Base-by-base conservation (phyloP, 2,888 invertebrate genomes). In the Ctenicera cuprea region DNA sequence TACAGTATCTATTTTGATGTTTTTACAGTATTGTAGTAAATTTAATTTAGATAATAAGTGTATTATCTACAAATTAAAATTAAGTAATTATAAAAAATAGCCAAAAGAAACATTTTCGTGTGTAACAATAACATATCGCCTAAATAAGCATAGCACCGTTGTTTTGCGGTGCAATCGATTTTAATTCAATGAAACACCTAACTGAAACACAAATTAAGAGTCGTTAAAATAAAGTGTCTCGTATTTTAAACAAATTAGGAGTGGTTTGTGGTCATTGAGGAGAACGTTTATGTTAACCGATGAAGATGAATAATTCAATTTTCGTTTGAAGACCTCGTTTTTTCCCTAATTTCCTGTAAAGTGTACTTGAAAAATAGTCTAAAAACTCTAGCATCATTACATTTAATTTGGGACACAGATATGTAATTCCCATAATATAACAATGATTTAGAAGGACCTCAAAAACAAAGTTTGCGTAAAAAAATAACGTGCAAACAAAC, bases 391-490 rank as follows among this genome's bases (percentile, higher is more conserved):
- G 14, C 33, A 45, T 73, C 43, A 69, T 68, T 73, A 68, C 18
- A 63, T 73, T 69, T 73, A 69, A 73, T 73, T 73, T 65, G 61
- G 18, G 54, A 45, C 43, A 48, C 30, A 3, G 41, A 30, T 62
- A 63, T 52, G 43, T 67, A 73, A 69, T 69, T 73, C 72, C 22
- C 63, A 50, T 68, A 54, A 63, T 67, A 64, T 54, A 71, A 64
- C 71, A 64, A 69, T 63, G 62, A 62, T 68, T 68, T 64, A 20
- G 62, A 63, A 67, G 68, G 59, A 64, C 69, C 74, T 74, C 66
- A 74, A 70, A 71, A 66, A 33, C 61, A 71, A 74, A 12, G 71
- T 74, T 74, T 74, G 74, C 71, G 71, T 74, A 74, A 74, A 73
- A 63, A 50, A 65, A 62, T 48, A 70, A 69, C 61, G 73, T 74